Evolutionary conservation across 2,113 vertebrate genomes (phyloP).

Genomic region (zebrafish (Danio rerio)): GRCz12tu NC_133176.1:29499501-29500000

Average conservation of each 20-base stretch:
- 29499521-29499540: background rate
- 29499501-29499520: background rate
- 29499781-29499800: background rate
- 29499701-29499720: slow-evolving; percentile 95
- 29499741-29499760: slow-evolving; percentile 80
- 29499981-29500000: too few species aligned
- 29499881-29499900: too few species aligned
- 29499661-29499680: slow-evolving; percentile 98
- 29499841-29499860: too few species aligned
- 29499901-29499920: too few species aligned
- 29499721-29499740: slow-evolving; percentile 98
- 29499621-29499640: background rate
- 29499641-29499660: slow-evolving; percentile 61
- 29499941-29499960: too few species aligned
- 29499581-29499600: background rate
- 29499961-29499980: too few species aligned
- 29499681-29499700: slow-evolving; percentile 93
- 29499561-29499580: background rate
- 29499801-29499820: too few species aligned
- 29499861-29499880: too few species aligned
- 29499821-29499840: too few species aligned
- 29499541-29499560: background rate
- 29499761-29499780: too few species aligned
- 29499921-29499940: too few species aligned
- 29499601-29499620: background rate